Conservation (phyloP, 2,888 invertebrate species). For the Merodon equestris region DNA sequence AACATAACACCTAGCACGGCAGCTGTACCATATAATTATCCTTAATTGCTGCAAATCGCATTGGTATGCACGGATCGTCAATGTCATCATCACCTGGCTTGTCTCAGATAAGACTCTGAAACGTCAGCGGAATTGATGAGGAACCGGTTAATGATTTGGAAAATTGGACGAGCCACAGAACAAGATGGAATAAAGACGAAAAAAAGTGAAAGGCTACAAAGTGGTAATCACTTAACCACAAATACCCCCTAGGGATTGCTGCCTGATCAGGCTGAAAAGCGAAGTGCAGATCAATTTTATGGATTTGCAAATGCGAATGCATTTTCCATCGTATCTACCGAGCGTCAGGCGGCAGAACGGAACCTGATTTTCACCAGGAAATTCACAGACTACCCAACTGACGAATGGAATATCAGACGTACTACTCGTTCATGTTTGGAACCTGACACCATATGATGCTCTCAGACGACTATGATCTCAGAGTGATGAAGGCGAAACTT, state of each 20-base stretch:
- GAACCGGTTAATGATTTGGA: slow-evolving; percentile 10
- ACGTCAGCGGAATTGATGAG: slow-evolving; percentile 3
- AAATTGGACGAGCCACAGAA: neutral
- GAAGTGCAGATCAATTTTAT: slow-evolving; percentile 42
- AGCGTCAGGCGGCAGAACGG: slow-evolving; percentile 5
- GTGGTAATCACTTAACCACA: slow-evolving; percentile 64
- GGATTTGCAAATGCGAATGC: slow-evolving; percentile 26
- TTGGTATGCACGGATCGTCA: slow-evolving; percentile 39
- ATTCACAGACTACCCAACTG: slow-evolving; percentile 43
- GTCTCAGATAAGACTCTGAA: slow-evolving; percentile 14
- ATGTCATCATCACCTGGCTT: slow-evolving; percentile 59
- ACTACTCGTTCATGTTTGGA: neutral
- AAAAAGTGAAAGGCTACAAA: slow-evolving; percentile 65
- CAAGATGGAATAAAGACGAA: slow-evolving; percentile 41
- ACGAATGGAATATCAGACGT: slow-evolving; percentile 41
- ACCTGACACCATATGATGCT: slow-evolving; percentile 16
- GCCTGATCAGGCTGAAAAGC: slow-evolving; percentile 5
- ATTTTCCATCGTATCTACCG: slow-evolving; percentile 6
- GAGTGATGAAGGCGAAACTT: slow-evolving; percentile 55
- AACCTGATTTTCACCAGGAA: slow-evolving; percentile 59
- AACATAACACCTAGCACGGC: slow-evolving; percentile 54
- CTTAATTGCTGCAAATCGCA: slow-evolving; percentile 50
- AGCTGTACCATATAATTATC: slow-evolving; percentile 60
- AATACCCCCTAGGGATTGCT: slow-evolving; percentile 52
- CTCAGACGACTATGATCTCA: slow-evolving; percentile 24